Percentiles rank a stretch among this genome's conserved stretches.
phyloP scores from a whole-genome alignment of 2,888 invertebrate genomes.

The Mesorhabditis spiculigera region DNA sequence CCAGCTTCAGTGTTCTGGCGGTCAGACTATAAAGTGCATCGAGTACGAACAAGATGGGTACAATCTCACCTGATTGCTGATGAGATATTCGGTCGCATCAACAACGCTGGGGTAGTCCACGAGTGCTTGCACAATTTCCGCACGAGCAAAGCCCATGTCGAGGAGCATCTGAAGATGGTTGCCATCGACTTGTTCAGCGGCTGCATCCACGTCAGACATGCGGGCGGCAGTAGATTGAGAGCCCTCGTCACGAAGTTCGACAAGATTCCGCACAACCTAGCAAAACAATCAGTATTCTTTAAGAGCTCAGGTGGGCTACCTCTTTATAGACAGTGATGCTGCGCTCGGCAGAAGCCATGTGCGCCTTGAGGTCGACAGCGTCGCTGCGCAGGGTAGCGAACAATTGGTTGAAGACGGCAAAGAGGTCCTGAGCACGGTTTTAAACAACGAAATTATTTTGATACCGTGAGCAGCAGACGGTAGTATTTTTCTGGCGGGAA shows the following conservation, averaged over 20 bases:
- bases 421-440: slow-evolving; percentile 19
- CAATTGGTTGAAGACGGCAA: slow-evolving; percentile 16
- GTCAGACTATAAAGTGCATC: no score
- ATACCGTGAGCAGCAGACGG: slow-evolving; percentile 21
- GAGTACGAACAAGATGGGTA: no score
- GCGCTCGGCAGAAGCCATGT: slow-evolving; percentile 25
- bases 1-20: no score
- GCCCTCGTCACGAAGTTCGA: not conserved
- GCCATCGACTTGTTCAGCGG: not conserved
- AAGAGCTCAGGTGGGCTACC: slow-evolving; percentile 13
- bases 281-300: not conserved
- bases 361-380: slow-evolving; percentile 18
- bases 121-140: slow-evolving; percentile 33
- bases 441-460: no score
- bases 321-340: slow-evolving; percentile 35
- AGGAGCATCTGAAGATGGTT: slow-evolving; percentile 21
- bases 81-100: slow-evolving; percentile 27
- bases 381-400: slow-evolving; percentile 18
- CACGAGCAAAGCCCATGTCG: slow-evolving; percentile 47
- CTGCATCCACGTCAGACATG: not conserved
- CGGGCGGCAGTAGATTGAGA: not conserved
- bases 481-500: slow-evolving; percentile 24
- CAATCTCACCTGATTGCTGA: not conserved
- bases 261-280: slow-evolving; percentile 6
- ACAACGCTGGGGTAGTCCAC: slow-evolving; percentile 8